Percentiles rank a stretch among this genome's conserved stretches.
Evolutionary conservation across 2,888 invertebrate genomes (phyloP).

Genomic region (Adelognathus sp.): DNA sequence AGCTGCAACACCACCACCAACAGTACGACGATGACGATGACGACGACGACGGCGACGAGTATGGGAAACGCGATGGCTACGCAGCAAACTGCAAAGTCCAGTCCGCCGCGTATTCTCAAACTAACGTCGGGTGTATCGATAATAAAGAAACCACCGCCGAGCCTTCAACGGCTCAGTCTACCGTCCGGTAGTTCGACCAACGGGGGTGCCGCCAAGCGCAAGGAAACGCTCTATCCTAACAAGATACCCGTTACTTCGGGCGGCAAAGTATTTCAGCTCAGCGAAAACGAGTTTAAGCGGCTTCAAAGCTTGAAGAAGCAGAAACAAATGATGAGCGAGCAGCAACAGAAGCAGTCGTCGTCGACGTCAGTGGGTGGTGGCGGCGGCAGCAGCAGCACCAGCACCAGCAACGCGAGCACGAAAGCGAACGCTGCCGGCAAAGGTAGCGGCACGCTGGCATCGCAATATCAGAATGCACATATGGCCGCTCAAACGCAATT

Average conservation of each 20-base stretch:
- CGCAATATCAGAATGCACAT: slow-evolving; percentile 71
- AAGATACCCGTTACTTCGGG: slow-evolving; percentile 84
- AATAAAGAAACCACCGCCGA: slow-evolving; percentile 79
- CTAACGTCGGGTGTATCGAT: slow-evolving; percentile 78
- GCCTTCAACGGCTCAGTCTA: slow-evolving; percentile 73
- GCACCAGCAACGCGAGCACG: slow-evolving; percentile 37
- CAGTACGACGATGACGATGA: not conserved
- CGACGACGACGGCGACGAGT: not conserved
- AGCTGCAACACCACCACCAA: not conserved
- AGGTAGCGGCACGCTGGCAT: slow-evolving; percentile 34
- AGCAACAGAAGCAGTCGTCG: slow-evolving; percentile 58
- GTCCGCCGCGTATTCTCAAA: slow-evolving; percentile 70
- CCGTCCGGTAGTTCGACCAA: slow-evolving; percentile 65
- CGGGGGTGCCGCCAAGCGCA: slow-evolving; percentile 66
- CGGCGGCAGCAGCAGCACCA: slow-evolving; percentile 37
- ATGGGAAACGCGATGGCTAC: not conserved
- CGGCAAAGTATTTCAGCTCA: slow-evolving; percentile 91
- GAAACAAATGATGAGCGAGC: slow-evolving; percentile 80
- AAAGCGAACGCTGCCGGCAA: slow-evolving; percentile 59
- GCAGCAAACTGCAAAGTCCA: slow-evolving; percentile 40
- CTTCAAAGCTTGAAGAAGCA: slow-evolving; percentile 82
- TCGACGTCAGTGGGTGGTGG: slow-evolving; percentile 37
- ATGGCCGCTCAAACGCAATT: slow-evolving; percentile 73
- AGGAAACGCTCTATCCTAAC: slow-evolving; percentile 82
- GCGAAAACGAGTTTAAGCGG: slow-evolving; percentile 90